These are phyloP conservation scores for Romanogobio albipinnatus DNA, from an alignment of 2,113 vertebrate genomes.

Conservation along the genomic window DNA sequence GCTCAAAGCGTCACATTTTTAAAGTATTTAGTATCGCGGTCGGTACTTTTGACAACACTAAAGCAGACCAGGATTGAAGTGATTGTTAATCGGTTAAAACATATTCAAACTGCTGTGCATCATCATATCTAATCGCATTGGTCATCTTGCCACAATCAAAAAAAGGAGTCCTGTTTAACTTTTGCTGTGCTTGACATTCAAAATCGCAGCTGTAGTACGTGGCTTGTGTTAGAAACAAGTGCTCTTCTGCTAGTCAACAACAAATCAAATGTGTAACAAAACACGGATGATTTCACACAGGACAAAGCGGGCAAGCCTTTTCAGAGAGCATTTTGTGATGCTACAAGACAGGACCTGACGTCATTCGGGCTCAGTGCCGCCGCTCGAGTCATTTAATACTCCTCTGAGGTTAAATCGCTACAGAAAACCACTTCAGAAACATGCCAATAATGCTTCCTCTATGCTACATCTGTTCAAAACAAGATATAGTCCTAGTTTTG, in stretches of 20 bases:
- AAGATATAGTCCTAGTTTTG: not conserved
- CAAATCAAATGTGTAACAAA: not conserved
- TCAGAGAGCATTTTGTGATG: too few species aligned
- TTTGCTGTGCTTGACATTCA: constrained; percentile 6
- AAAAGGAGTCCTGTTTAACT: not conserved
- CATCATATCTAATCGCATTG: not conserved
- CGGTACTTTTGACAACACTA: too few species aligned
- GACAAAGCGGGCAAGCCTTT: constrained; percentile 6
- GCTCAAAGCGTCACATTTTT: too few species aligned
- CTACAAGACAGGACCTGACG: too few species aligned
- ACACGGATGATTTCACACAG: not conserved
- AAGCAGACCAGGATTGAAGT: too few species aligned
- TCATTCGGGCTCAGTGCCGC: too few species aligned
- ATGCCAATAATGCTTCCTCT: not conserved
- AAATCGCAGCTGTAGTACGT: not conserved
- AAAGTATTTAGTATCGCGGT: too few species aligned
- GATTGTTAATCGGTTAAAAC: not conserved
- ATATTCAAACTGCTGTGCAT: not conserved
- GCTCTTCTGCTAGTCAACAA: not conserved
- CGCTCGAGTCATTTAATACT: too few species aligned
- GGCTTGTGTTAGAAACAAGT: not conserved
- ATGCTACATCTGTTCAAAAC: not conserved
- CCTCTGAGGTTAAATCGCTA: not conserved
- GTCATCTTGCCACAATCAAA: not conserved
- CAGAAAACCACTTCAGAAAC: not conserved